Evolutionary conservation across 1,140 invertebrate genomes (phyloP), one percentile per base, ranked within the genome.

Genomic region (Drosophila kepulauana): DNA sequence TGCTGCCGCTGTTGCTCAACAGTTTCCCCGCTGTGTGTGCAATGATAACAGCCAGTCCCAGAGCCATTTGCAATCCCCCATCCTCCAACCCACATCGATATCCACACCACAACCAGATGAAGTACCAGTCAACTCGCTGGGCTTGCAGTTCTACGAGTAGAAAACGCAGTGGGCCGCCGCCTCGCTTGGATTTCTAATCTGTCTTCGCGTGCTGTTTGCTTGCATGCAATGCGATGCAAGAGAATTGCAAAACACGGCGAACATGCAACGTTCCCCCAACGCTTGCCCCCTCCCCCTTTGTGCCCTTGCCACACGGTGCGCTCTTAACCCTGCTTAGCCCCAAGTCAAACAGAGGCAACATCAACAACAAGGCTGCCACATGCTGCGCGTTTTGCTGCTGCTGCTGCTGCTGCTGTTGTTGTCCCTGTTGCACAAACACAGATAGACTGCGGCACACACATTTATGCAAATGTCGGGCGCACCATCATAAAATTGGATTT

Each of bases 401-500:
- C 35, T 61, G 65, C 45, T 78, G 20, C 20, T 20, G 63, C 46
- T 28, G 41, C 35, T 65, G 54, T 48, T 35, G 48, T 41, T 64
- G 63, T 80, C 38, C 68, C 76, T 79, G 43, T 73, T 69, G 66
- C 58, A 48, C 46, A n/a, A 20, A 58, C 63, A 49, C 33, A n/a
- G 57, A 35, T 35, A n/a, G 16, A 46, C 2, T 30, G 16, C 51
- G 74, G 28, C 64, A 68, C 66, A 79, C 69, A 78, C 78, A 79
- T 79, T 81, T 85, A 86, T 90, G 86, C 86, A 89, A 84, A 88
- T 88, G 85, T 49, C 75, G 70, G 15, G 57, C 75, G 65, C 78
- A 76, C 66, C 81, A 89, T 89, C 81, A 85, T 89, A 89, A 89
- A 89, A 90, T 89, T 90, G 85, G 81, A 90, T 89, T 89, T 85